Percentiles rank a stretch among this genome's conserved stretches.
Conservation (phyloP, 2,797 vertebrate genomes). For the Natrix natrix region DNA sequence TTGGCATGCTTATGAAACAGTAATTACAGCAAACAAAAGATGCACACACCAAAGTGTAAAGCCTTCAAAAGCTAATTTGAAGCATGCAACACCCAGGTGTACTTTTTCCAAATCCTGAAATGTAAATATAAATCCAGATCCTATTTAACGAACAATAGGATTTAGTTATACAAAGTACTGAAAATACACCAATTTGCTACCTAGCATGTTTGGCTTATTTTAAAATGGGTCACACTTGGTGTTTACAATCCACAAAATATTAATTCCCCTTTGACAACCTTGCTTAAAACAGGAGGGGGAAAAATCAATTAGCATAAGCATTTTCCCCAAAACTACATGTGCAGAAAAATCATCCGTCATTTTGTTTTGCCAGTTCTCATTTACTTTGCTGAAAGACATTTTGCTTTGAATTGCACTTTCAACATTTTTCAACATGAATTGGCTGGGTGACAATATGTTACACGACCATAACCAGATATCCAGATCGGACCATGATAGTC, state of each 20-base stretch:
- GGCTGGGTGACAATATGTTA: background rate
- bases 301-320: background rate
- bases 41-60: conserved; percentile 4
- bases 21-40: conserved; percentile 35
- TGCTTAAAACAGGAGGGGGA: background rate
- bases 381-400: background rate
- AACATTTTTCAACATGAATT: background rate
- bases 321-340: background rate
- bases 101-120: conserved; percentile 14
- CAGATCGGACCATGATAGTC: background rate
- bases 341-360: background rate
- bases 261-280: background rate
- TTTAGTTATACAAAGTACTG: background rate
- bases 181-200: background rate
- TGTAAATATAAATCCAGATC: background rate
- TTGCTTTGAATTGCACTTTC: background rate
- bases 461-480: too few species aligned
- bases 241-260: background rate
- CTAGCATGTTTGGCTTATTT: background rate
- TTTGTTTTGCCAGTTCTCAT: background rate
- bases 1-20: conserved; percentile 14
- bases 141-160: background rate
- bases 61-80: conserved; percentile 14
- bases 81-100: conserved; percentile 28
- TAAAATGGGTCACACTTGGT: background rate